Percentiles rank a stretch among this genome's conserved stretches.
phyloP scores from a whole-genome alignment of 1,140 invertebrate species.

The Temnothorax curvispinosus region DNA sequence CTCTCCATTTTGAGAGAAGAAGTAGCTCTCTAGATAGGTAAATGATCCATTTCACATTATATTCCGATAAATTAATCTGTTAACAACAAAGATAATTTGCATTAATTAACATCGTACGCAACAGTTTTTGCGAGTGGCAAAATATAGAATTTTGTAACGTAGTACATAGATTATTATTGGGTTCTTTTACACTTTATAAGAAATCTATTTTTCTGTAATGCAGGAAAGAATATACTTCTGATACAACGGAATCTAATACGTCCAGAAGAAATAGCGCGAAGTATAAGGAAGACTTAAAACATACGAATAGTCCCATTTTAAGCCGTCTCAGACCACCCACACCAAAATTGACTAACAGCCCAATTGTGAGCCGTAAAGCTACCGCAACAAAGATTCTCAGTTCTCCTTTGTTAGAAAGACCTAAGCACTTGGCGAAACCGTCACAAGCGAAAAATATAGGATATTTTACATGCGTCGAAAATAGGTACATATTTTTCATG shows the following conservation, averaged over 20 bases:
- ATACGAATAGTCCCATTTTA: slow-evolving; percentile 77
- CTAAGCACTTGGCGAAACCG: slow-evolving; percentile 74
- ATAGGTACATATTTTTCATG: slow-evolving; percentile 64
- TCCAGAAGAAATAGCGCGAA: slow-evolving; percentile 75
- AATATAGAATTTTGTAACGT: not conserved
- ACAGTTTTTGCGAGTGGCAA: not conserved
- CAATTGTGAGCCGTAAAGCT: slow-evolving; percentile 76
- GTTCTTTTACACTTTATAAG: not conserved
- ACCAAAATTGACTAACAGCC: slow-evolving; percentile 79
- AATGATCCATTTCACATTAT: slow-evolving; percentile 39
- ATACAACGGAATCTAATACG: slow-evolving; percentile 78
- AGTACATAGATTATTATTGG: slow-evolving; percentile 16
- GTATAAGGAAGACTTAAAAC: slow-evolving; percentile 72
- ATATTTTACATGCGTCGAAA: slow-evolving; percentile 79
- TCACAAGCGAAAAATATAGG: slow-evolving; percentile 77
- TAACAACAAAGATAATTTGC: not conserved
- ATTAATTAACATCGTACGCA: not conserved
- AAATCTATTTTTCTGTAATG: slow-evolving; percentile 1
- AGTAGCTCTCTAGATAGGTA: slow-evolving; percentile 78
- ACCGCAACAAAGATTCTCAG: slow-evolving; percentile 69
- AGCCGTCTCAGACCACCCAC: slow-evolving; percentile 76
- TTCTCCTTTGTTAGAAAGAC: slow-evolving; percentile 74
- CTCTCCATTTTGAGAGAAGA: slow-evolving; percentile 73
- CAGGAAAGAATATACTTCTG: slow-evolving; percentile 75
- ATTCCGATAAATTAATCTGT: not conserved